These are phyloP conservation scores for Drosophila rellima DNA, from an alignment of 2,888 invertebrate species.

Conservation along the genomic window DNA sequence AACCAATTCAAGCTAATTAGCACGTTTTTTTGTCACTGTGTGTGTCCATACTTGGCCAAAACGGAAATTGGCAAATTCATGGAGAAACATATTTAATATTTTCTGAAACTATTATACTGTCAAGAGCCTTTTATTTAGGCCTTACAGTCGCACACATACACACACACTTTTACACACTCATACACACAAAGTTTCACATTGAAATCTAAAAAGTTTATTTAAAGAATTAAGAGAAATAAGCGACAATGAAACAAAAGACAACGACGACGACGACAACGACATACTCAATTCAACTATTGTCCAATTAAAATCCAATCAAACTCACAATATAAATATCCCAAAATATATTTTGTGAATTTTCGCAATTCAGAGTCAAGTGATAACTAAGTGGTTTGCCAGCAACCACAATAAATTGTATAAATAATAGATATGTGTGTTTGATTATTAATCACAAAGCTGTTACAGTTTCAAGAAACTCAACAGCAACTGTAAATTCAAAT, in stretches of 20 bases:
- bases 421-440: neutral
- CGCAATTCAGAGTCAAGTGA: constrained; percentile 5
- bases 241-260: neutral
- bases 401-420: constrained; percentile 10
- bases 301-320: constrained; percentile 19
- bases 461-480: neutral
- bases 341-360: constrained; percentile 2
- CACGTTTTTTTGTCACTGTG: too few species aligned
- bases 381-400: constrained; percentile 8
- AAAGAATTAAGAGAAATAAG: constrained; percentile 5
- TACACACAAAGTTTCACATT: neutral
- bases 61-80: constrained; percentile 1
- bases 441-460: neutral
- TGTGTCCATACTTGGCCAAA: constrained; percentile 1
- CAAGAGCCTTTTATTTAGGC: constrained; percentile 14
- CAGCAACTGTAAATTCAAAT: neutral
- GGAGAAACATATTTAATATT: constrained; percentile 13
- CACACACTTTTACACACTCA: constrained; percentile 3
- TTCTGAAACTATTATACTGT: constrained; percentile 11
- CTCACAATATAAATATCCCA: constrained; percentile 1
- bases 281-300: constrained; percentile 9
- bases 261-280: neutral
- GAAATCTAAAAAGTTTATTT: constrained; percentile 10
- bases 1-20: too few species aligned
- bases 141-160: neutral